Evolutionary conservation across 2,113 vertebrate species (phyloP), one percentile per base, ranked within the genome.

Genomic region (Chloroceryle aenea): DNA sequence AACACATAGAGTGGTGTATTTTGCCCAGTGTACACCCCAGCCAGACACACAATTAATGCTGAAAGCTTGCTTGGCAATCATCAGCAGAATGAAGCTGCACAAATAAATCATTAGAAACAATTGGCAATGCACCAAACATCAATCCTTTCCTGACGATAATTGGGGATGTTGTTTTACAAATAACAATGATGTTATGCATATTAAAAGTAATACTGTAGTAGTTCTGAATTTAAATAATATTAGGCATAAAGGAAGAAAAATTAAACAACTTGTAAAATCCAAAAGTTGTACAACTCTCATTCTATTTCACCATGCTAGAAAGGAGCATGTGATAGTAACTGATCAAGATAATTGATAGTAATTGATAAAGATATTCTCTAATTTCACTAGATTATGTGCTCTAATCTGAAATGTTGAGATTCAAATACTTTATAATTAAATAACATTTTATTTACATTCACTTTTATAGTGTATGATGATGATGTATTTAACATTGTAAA

Each of bases 91-190:
- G 52, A 87, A 97, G 75, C 52, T 66, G 64, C 55, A 90, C 56
- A 95, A 90, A 67, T 30, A 96, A 95, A 94, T 79, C 71, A 89
- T 93, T 96, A 93, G 87, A 91, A 73, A 85, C 72, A 94, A 81
- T 0, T 95, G 88, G 71, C 64, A 79, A 40, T 1, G 5, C 56
- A 95, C 82, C 82, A 90, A 74, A 59, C 23, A 89, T 61, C 55
- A 59, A 62, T 69, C 56, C 25, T 79, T 92, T 95, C 59, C 63
- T 2, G 2, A 89, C 34, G 47, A 88, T 78, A 48, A 26, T 56
- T n/a, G 5, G 53, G 22, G 32, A 85, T 66, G 20, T 45, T 62
- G 48, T 19, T 93, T 94, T 64, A 95, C 43, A 94, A 96, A 86
- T 42, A 63, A 87, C 32, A 75, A 75, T 34, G 55, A 42, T 5